Percentiles rank a stretch among this genome's conserved stretches.
Conservation (phyloP, 1,140 invertebrate genomes). For the Protaetia brevitarsis region DNA sequence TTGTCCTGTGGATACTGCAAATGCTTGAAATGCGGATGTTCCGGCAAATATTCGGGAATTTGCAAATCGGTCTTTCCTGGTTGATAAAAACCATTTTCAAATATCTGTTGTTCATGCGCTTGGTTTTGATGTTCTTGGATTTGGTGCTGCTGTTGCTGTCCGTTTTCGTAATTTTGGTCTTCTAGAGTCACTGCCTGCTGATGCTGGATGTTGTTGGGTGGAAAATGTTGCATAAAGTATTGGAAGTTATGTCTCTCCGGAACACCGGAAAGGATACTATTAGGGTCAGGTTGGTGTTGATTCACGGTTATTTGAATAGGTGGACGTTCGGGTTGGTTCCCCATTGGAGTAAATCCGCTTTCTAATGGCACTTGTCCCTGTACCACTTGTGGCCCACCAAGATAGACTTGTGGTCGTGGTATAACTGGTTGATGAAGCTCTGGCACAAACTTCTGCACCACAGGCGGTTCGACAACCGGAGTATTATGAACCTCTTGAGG, state of each 20-base stretch:
- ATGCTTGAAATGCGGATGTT: slow-evolving; percentile 25
- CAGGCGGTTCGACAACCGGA: not conserved
- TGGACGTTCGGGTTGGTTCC: not conserved
- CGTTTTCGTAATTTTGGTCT: not conserved
- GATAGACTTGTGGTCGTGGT: not conserved
- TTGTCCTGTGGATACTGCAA: not conserved
- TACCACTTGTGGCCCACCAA: not conserved
- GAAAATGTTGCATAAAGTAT: slow-evolving; percentile 5
- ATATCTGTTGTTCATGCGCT: not conserved
- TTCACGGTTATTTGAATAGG: not conserved
- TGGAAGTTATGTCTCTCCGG: not conserved
- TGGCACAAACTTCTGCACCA: not conserved
- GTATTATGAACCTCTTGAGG: not conserved
- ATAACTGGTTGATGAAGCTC: not conserved
- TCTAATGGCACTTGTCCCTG: not conserved
- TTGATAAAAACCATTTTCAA: slow-evolving; percentile 15
- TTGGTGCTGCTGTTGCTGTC: not conserved
- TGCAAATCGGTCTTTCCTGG: slow-evolving; percentile 26
- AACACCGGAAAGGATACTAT: not conserved
- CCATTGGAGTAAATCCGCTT: not conserved
- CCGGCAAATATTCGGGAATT: slow-evolving; percentile 22
- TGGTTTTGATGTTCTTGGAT: not conserved
- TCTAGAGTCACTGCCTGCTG: not conserved
- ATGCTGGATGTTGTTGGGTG: not conserved
- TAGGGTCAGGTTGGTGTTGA: not conserved